Conservation (phyloP, 2,888 invertebrate species). For the Meiosimyza decipiens region DNA sequence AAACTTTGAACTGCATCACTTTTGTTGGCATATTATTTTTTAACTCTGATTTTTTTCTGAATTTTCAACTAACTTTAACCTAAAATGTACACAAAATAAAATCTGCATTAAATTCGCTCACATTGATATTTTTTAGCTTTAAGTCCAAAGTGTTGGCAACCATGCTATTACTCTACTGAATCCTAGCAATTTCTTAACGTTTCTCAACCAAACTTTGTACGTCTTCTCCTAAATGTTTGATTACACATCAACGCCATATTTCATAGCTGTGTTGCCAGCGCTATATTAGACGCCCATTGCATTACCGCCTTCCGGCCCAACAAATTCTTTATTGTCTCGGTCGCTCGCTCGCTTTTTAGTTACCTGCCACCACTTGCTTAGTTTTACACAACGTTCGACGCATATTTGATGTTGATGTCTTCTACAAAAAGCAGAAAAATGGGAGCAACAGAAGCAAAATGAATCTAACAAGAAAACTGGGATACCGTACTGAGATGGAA, state of each 20-base stretch:
- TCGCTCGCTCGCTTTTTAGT: too few relatives aligned
- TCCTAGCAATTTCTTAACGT: not conserved
- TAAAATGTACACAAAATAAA: too few relatives aligned
- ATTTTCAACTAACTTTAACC: too few relatives aligned
- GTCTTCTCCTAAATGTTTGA: constrained; percentile 1
- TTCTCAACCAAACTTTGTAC: too few relatives aligned
- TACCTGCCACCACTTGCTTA: not conserved
- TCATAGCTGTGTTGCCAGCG: not conserved
- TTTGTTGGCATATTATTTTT: too few relatives aligned
- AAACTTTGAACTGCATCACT: not conserved
- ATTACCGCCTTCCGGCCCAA: not conserved
- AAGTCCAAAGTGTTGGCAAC: not conserved
- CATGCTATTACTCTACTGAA: constrained; percentile 32
- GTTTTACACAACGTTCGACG: not conserved
- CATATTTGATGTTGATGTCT: constrained; percentile 2
- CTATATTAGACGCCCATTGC: not conserved
- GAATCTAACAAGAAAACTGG: too few relatives aligned
- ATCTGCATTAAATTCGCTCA: too few relatives aligned
- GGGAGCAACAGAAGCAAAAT: too few relatives aligned
- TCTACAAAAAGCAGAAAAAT: not conserved
- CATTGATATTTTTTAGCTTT: too few relatives aligned
- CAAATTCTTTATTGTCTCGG: not conserved
- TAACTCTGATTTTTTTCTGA: too few relatives aligned
- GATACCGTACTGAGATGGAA: too few relatives aligned
- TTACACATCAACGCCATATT: constrained; percentile 17